These are phyloP conservation scores for Cerastis rubricosa DNA, from an alignment of 2,888 invertebrate genomes.

Conservation along the genomic window DNA sequence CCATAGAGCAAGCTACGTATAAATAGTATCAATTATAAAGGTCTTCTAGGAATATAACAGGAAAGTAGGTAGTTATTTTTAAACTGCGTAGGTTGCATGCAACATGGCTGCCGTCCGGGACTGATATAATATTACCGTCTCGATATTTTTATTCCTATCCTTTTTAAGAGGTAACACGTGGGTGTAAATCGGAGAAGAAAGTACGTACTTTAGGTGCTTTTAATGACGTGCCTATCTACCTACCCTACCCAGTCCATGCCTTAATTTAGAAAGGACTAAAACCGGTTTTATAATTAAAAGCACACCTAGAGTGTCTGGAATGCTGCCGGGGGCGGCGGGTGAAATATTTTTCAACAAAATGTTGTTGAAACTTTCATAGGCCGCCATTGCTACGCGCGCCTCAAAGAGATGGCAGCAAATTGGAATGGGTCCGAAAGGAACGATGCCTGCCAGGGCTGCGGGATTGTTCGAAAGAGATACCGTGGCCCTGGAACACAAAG, in stretches of 20 bases:
- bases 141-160: slow-evolving; percentile 27
- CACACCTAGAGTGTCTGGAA: slow-evolving; percentile 45
- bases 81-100: slow-evolving; percentile 33
- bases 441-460: too few species aligned
- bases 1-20: background rate
- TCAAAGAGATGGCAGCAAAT: too few species aligned
- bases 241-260: slow-evolving; percentile 3
- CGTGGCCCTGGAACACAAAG: too few species aligned
- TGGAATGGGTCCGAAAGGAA: too few species aligned
- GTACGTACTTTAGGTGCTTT: background rate
- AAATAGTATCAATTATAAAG: slow-evolving; percentile 28
- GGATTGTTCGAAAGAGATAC: too few species aligned
- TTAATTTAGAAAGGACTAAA: slow-evolving; percentile 39
- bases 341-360: slow-evolving; percentile 48
- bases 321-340: slow-evolving; percentile 7
- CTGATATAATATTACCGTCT: slow-evolving; percentile 29
- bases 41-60: slow-evolving; percentile 12
- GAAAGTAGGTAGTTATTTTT: slow-evolving; percentile 21
- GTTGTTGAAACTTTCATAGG: slow-evolving; percentile 20
- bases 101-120: slow-evolving; percentile 3
- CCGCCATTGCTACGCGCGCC: background rate
- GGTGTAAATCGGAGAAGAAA: slow-evolving; percentile 2
- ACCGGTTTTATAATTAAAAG: slow-evolving; percentile 51
- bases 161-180: slow-evolving; percentile 11
- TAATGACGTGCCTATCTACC: slow-evolving; percentile 6